Base-by-base conservation (phyloP, 2,113 vertebrate species). In the Larimichthys polyactis region DNA sequence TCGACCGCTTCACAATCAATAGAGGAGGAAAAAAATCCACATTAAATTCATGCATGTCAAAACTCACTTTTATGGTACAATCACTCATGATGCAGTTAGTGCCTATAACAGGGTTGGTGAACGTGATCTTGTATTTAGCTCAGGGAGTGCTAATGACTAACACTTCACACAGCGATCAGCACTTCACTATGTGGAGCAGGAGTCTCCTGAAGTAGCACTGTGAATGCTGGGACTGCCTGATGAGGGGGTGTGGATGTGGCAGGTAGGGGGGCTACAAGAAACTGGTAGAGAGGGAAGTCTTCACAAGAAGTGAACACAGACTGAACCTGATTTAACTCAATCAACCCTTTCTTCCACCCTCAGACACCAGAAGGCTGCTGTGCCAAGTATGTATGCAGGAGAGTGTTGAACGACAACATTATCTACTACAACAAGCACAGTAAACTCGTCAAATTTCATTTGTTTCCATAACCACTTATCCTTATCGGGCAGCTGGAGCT, bases 111-210 rank as follows among this genome's bases (percentile, higher is more conserved):
- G 27, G 14, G 24, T 48, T 46, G 44, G 44, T 46, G 14, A 46
- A 46, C 14, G 12, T 46, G 14, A 46, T 12, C 24, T 17, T 20
- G 70, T 59, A 22, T 36, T 68, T 68, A 67, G 63, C 19, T 32
- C 9, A 32, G 40, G 24, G 12, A 36, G 43, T 49, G 75, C 52
- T 49, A 68, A 77, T 68, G 64, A 77, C 57, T 7, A 48, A 67
- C 29, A 11, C 43, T 77, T 69, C 10, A 63, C 65, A 51, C 29
- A 69, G 44, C 46, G 60, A 69, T 78, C 48, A 78, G 6, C 65
- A 36, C 65, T 51, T 77, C 27, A 67, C 36, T 36, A 57, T 63
- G 44, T 3, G 15, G 48, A 75, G 60, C 63, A 57, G 40, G 22
- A 67, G 29, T 48, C 52, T 48, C 54, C 43, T 59, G 64, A 68